These are phyloP conservation scores for Ceratoteleas bidentatus DNA, from an alignment of 1,140 invertebrate genomes.

Conservation along the genomic window DNA sequence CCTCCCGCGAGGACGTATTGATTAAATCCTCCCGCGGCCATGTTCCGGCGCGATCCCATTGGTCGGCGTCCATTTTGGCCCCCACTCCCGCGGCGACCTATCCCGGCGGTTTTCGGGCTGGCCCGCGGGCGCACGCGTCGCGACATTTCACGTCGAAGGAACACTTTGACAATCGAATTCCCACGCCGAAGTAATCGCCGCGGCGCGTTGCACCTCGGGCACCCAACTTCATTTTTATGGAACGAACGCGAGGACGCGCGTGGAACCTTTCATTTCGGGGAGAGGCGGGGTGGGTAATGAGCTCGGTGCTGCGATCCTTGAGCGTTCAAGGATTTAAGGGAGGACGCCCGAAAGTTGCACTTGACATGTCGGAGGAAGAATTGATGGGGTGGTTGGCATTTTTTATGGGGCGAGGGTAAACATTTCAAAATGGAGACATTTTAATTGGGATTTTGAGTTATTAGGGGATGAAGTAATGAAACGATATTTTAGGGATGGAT, in stretches of 20 bases:
- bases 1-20: constrained; percentile 75
- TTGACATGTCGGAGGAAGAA: too few relatives aligned
- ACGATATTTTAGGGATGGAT: too few relatives aligned
- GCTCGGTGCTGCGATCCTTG: too few relatives aligned
- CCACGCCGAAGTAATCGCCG: constrained; percentile 54
- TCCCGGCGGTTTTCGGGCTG: constrained; percentile 53
- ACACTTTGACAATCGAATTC: constrained; percentile 72
- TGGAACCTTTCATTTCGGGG: constrained; percentile 12
- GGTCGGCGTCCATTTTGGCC: constrained; percentile 80
- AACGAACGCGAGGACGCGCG: constrained; percentile 13
- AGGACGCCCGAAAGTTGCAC: too few relatives aligned
- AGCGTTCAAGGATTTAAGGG: too few relatives aligned
- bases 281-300: too few relatives aligned
- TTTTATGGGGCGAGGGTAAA: too few relatives aligned
- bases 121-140: constrained; percentile 70
- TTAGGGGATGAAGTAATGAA: too few relatives aligned
- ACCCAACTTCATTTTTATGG: constrained; percentile 36
- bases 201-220: constrained; percentile 44
- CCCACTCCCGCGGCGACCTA: constrained; percentile 51
- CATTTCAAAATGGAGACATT: too few relatives aligned
- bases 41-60: constrained; percentile 76
- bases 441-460: too few relatives aligned
- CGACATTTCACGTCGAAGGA: constrained; percentile 73
- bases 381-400: too few relatives aligned
- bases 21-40: constrained; percentile 80